Conservation (phyloP, 2,113 vertebrate species). For the Xenotilapia leptura region DNA sequence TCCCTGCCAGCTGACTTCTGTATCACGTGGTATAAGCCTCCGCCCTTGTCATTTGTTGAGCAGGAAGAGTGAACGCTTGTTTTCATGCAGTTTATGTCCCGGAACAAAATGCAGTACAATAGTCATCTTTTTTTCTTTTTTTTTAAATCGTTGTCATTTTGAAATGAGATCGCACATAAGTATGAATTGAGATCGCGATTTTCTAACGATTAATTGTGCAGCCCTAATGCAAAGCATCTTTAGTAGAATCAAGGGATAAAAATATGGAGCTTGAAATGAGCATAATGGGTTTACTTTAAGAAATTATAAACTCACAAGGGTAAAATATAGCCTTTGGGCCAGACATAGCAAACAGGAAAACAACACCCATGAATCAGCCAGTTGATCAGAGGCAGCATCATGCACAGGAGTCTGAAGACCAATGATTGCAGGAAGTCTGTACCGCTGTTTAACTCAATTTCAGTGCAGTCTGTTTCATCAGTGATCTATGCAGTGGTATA, state of each 20-base stretch:
- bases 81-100: accelerated
- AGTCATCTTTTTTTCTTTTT: too few species aligned
- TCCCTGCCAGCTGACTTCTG: neutral
- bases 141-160: accelerated
- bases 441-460: neutral
- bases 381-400: accelerated
- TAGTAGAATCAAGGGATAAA: neutral
- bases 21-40: accelerated
- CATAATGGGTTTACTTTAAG: neutral
- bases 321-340: neutral
- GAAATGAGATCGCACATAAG: neutral
- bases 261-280: neutral
- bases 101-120: neutral
- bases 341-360: neutral
- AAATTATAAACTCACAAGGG: neutral
- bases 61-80: neutral
- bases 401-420: neutral
- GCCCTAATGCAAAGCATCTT: neutral
- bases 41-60: neutral
- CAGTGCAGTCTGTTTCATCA: neutral
- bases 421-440: neutral
- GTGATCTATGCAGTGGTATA: neutral
- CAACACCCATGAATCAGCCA: neutral
- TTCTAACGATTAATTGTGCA: neutral
- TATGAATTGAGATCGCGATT: neutral